These are phyloP conservation scores for Cygnus olor DNA, from an alignment of 2,797 vertebrate genomes.

Conservation along the genomic window DNA sequence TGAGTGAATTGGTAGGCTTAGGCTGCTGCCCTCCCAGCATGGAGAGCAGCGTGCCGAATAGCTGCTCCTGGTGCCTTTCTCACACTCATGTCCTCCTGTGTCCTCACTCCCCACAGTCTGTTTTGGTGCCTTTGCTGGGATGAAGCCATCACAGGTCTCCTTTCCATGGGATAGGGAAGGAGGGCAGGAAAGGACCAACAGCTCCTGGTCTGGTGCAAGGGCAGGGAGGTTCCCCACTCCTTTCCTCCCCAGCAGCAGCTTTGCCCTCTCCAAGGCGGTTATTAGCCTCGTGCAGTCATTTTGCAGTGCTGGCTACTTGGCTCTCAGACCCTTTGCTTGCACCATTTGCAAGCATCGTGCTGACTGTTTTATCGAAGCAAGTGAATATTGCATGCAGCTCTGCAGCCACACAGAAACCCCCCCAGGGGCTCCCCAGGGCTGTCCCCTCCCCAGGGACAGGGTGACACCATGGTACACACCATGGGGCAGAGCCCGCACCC, in stretches of 20 bases:
- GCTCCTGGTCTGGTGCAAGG: not conserved
- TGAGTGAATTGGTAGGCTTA: not conserved
- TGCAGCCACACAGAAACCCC: not conserved
- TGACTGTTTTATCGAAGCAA: accelerated
- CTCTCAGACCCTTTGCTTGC: not conserved
- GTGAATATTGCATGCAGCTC: not conserved
- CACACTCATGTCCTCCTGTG: accelerated
- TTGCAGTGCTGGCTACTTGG: not conserved
- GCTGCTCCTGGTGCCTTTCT: not conserved
- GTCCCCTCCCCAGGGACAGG: not conserved
- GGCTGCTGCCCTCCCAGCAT: not conserved
- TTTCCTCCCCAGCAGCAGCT: not conserved
- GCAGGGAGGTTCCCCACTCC: not conserved
- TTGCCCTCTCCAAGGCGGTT: not conserved
- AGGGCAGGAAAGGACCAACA: not conserved
- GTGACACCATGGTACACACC: not conserved
- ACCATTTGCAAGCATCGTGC: accelerated
- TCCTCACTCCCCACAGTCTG: not conserved
- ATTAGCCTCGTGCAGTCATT: not conserved
- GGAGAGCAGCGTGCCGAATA: not conserved
- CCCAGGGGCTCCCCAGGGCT: not conserved
- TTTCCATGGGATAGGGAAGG: accelerated
- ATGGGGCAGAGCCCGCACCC: not conserved
- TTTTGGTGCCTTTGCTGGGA: not conserved
- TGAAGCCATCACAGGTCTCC: accelerated